Evolutionary conservation across 2,113 vertebrate species (phyloP).

Genomic region (Sakesphorus luctuosus): DNA sequence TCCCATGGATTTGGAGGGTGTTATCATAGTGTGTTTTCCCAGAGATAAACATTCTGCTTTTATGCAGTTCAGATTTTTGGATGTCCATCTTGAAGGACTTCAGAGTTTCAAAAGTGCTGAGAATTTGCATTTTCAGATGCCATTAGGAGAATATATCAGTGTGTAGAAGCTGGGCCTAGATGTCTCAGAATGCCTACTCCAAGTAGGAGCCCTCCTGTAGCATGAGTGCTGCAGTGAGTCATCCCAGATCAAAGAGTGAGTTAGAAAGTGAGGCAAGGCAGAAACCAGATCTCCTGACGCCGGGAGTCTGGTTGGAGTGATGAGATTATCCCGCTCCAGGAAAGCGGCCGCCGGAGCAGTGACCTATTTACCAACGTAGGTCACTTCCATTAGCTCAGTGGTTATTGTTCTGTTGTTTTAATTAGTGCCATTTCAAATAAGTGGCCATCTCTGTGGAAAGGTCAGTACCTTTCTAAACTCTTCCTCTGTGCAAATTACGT

Average conservation of each 20-base stretch:
- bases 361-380: background rate
- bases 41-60: background rate
- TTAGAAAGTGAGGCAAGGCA: background rate
- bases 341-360: background rate
- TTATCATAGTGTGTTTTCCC: background rate
- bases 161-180: background rate
- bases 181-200: background rate
- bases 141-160: background rate
- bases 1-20: background rate
- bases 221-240: background rate
- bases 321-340: background rate
- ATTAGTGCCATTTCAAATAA: constrained; percentile 48
- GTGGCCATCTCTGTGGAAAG: constrained; percentile 17
- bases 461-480: constrained; percentile 31
- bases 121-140: background rate
- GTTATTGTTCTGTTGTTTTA: constrained; percentile 13
- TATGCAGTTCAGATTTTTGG: background rate
- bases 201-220: background rate
- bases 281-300: background rate
- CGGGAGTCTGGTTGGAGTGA: background rate
- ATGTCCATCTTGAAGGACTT: background rate
- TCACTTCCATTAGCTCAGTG: constrained; percentile 29
- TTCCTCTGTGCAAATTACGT: constrained; percentile 9
- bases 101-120: background rate
- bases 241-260: constrained; percentile 1